Percentiles rank a stretch among this genome's conserved stretches.
phyloP scores from a whole-genome alignment of 2,888 invertebrate genomes.

The Dasypogon diadema region DNA sequence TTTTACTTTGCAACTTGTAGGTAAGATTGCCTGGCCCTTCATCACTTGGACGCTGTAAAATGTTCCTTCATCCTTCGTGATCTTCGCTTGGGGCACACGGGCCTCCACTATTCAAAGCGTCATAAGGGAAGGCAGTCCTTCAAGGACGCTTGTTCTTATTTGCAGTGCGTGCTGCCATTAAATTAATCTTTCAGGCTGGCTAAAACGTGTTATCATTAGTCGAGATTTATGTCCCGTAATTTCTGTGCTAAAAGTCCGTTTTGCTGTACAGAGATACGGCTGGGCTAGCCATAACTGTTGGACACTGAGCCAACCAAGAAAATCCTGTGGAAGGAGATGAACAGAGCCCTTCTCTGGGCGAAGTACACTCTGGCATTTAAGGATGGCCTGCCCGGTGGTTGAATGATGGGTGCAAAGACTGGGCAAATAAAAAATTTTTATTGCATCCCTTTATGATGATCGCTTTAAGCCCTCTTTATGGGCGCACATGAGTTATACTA shows the following conservation, averaged over 20 bases:
- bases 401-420: slow-evolving; percentile 37
- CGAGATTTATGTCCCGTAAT: slow-evolving; percentile 56
- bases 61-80: background rate
- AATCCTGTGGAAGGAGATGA: background rate
- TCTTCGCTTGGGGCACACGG: slow-evolving; percentile 10
- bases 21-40: background rate
- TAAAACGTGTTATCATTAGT: slow-evolving; percentile 57
- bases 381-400: background rate
- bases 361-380: background rate
- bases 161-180: slow-evolving; percentile 56
- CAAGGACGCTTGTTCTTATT: slow-evolving; percentile 49
- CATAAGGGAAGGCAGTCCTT: slow-evolving; percentile 8
- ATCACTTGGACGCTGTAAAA: background rate
- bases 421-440: slow-evolving; percentile 60
- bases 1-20: background rate
- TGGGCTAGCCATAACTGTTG: slow-evolving; percentile 1
- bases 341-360: background rate
- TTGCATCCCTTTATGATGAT: slow-evolving; percentile 68
- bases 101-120: slow-evolving; percentile 3
- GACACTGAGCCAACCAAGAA: background rate
- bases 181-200: slow-evolving; percentile 56
- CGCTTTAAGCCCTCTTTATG: slow-evolving; percentile 69
- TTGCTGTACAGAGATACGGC: slow-evolving; percentile 47
- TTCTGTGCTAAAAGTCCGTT: slow-evolving; percentile 55
- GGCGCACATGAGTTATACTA: slow-evolving; percentile 62